phyloP scores from a whole-genome alignment of 1,140 invertebrate genomes.

The Drosophila bocqueti region DNA sequence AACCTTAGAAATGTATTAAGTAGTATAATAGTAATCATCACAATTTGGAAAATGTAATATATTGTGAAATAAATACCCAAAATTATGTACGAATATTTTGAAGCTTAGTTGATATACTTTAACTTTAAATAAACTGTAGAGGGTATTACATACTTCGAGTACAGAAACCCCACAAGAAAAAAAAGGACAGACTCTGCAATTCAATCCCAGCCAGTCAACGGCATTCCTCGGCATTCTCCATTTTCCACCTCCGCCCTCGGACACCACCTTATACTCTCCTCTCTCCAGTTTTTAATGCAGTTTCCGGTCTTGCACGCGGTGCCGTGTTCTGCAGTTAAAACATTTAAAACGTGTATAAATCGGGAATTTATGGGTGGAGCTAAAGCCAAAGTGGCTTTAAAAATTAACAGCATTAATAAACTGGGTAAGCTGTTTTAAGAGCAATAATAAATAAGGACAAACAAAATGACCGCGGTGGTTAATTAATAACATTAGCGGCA shows the following conservation, averaged over 20 bases:
- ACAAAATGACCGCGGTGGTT: slow-evolving; percentile 17
- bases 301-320: slow-evolving; percentile 31
- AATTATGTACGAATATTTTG: not conserved
- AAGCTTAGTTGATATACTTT: not conserved
- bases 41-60: not conserved
- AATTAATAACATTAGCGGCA: slow-evolving; percentile 55
- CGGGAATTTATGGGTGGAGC: slow-evolving; percentile 46
- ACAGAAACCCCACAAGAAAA: not conserved
- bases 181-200: slow-evolving; percentile 17
- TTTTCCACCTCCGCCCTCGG: slow-evolving; percentile 28
- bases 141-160: not conserved
- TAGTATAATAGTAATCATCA: too few relatives aligned
- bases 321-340: slow-evolving; percentile 55
- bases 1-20: too few relatives aligned
- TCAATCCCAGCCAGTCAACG: slow-evolving; percentile 44
- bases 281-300: slow-evolving; percentile 44
- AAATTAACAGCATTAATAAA: slow-evolving; percentile 71
- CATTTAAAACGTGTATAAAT: slow-evolving; percentile 70
- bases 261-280: slow-evolving; percentile 18
- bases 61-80: too few relatives aligned
- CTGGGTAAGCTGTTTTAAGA: slow-evolving; percentile 26
- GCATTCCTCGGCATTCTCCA: slow-evolving; percentile 25
- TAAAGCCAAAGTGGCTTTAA: slow-evolving; percentile 64
- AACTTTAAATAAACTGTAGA: too few relatives aligned
- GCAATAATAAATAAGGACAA: slow-evolving; percentile 31